These are phyloP conservation scores for Eucera pruinosa DNA, from an alignment of 2,888 invertebrate genomes.

Conservation along the genomic window DNA sequence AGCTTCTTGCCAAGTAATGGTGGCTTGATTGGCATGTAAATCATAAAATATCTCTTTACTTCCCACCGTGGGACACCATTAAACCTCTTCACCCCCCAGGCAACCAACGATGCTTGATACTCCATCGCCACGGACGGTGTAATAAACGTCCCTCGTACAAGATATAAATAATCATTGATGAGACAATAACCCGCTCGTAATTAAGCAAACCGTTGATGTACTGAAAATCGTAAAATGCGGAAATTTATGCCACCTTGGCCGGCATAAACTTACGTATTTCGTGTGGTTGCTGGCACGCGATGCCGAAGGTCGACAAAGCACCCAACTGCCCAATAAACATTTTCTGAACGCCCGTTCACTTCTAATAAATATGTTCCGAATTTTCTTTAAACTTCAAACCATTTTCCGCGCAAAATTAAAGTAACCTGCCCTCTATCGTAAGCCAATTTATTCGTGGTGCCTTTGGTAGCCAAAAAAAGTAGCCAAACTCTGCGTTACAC, in stretches of 20 bases:
- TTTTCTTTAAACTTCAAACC: too few species aligned
- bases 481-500: background rate
- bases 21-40: conserved; percentile 70
- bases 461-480: too few species aligned
- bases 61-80: conserved; percentile 57
- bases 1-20: conserved; percentile 53
- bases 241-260: conserved; percentile 49
- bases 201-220: conserved; percentile 59
- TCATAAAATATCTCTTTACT: conserved; percentile 64
- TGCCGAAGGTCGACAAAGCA: background rate
- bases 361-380: too few species aligned
- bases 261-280: conserved; percentile 26
- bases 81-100: conserved; percentile 44
- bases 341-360: too few species aligned
- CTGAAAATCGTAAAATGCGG: conserved; percentile 61
- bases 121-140: conserved; percentile 22
- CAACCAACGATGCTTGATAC: conserved; percentile 14
- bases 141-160: conserved; percentile 60
- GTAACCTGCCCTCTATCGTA: too few species aligned
- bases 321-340: too few species aligned
- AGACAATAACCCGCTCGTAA: conserved; percentile 59
- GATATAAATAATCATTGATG: conserved; percentile 69
- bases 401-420: too few species aligned
- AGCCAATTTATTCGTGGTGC: too few species aligned
- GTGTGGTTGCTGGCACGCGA: too few species aligned